Evolutionary conservation across 2,797 vertebrate genomes (phyloP), one percentile per base, ranked within the genome.

Genomic region (Notoglanidium macrostoma): DNA sequence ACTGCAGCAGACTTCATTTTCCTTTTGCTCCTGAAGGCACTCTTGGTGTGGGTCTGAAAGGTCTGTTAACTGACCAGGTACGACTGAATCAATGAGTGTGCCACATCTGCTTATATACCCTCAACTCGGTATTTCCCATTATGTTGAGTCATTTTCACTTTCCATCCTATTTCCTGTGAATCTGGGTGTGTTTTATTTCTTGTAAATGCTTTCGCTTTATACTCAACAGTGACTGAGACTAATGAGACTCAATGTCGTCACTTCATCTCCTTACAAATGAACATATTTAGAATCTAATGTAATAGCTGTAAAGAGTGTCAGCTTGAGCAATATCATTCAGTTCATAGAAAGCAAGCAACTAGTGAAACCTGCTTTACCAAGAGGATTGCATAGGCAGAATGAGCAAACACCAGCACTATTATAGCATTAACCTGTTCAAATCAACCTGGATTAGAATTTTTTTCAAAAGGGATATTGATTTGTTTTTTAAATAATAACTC

Each of bases 1-100:
- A 55, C 76, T 49, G 63, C 46, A 63, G 84, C 72, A 68, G 61
- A 72, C 73, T 87, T 89, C 88, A 89, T 89, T 81, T 84, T 90
- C 12, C n/a, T 68, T 49, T 23, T 55, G 44, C 73, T 78, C n/a
- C 63, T 70, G 26, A 51, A 44, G 17, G n/a, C 83, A 57, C 51
- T 46, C 14, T 11, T 65, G 8, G 3, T 29, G 44, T 11, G 35
- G 40, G 44, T 46, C 26, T 26, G 44, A 65, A 46, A 0, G 46
- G 78, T 44, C 35, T 61, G 55, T 61, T 59, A 1, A 35, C n/a
- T 40, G 54, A 49, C 11, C 15, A 17, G 17, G 5, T 46, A 15
- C 3, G 3, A 19, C 5, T 55, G 32, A 46, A 59, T 1, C 0
- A 57, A 15, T 55, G 32, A 73, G 23, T 15, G 10, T 57, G 12